These are phyloP conservation scores for Hermetia illucens DNA, from an alignment of 1,140 invertebrate species.

Conservation along the genomic window DNA sequence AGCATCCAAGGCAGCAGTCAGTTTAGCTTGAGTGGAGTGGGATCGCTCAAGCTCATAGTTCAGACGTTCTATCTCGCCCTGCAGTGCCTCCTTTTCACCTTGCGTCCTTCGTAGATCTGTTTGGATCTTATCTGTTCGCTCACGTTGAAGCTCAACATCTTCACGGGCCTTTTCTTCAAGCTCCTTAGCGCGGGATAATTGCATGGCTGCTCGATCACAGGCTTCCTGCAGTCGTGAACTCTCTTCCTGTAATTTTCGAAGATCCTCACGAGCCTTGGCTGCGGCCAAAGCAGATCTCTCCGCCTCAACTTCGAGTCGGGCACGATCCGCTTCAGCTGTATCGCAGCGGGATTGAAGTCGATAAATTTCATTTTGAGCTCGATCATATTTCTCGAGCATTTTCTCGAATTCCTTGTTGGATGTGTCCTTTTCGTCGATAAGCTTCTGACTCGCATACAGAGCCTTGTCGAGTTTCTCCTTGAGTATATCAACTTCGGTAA, in stretches of 20 bases:
- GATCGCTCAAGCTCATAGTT: conserved; percentile 72
- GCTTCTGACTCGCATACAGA: conserved; percentile 61
- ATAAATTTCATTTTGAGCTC: conserved; percentile 76
- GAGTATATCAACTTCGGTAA: conserved; percentile 71
- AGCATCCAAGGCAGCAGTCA: conserved; percentile 70
- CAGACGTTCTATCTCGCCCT: conserved; percentile 69
- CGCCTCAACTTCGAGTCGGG: conserved; percentile 67
- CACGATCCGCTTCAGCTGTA: conserved; percentile 70
- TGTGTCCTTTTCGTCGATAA: conserved; percentile 74
- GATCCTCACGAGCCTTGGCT: conserved; percentile 69
- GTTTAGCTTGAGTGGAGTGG: conserved; percentile 68
- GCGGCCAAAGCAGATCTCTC: conserved; percentile 69
- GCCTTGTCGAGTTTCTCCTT: conserved; percentile 84
- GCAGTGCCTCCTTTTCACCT: conserved; percentile 72
- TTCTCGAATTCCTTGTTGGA: conserved; percentile 83
- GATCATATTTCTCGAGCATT: conserved; percentile 84
- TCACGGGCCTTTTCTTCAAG: conserved; percentile 82
- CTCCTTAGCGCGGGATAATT: conserved; percentile 72
- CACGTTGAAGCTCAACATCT: conserved; percentile 78
- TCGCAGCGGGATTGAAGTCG: conserved; percentile 78
- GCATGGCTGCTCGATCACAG: conserved; percentile 70
- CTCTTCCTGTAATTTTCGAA: conserved; percentile 74
- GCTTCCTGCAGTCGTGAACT: conserved; percentile 67
- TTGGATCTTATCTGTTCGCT: conserved; percentile 77
- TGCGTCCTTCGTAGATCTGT: conserved; percentile 67